Evolutionary conservation across 2,888 invertebrate species (phyloP).

Genomic region (Malthinus flaveolus): DNA sequence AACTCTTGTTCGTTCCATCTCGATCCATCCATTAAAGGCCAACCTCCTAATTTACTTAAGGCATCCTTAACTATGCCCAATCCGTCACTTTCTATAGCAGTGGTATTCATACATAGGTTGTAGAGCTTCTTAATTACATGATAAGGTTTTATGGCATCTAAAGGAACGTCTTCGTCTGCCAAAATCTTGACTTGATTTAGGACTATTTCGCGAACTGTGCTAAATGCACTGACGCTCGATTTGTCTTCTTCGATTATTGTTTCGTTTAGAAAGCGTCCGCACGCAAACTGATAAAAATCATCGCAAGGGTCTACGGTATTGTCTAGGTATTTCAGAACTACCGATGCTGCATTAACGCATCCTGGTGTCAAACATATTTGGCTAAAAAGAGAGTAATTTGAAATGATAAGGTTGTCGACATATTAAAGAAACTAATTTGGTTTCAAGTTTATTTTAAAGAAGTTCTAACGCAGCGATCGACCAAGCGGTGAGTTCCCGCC

Average conservation of each 20-base stretch:
- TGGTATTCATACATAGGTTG: constrained; percentile 85
- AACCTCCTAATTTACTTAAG: constrained; percentile 80
- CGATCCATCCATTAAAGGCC: constrained; percentile 84
- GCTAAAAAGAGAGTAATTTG: background rate
- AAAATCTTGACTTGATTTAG: constrained; percentile 71
- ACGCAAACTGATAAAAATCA: constrained; percentile 80
- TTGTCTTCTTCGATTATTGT: constrained; percentile 81
- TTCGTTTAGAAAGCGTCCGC: constrained; percentile 70
- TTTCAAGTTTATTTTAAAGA: no score
- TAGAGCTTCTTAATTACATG: constrained; percentile 80
- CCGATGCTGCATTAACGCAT: constrained; percentile 80
- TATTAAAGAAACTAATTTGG: no score
- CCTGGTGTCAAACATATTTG: constrained; percentile 69
- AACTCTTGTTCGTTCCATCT: constrained; percentile 72
- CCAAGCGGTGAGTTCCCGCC: no score
- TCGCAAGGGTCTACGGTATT: constrained; percentile 78
- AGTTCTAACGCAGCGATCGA: no score
- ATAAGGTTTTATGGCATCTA: constrained; percentile 70
- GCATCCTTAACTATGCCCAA: constrained; percentile 71
- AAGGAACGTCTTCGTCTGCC: constrained; percentile 65
- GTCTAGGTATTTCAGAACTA: constrained; percentile 63
- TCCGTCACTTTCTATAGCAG: constrained; percentile 78
- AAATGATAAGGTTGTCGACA: no score
- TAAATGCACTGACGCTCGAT: constrained; percentile 75
- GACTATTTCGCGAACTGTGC: constrained; percentile 72